Conservation (phyloP, 2,113 vertebrate species). For the Bucco capensis region DNA sequence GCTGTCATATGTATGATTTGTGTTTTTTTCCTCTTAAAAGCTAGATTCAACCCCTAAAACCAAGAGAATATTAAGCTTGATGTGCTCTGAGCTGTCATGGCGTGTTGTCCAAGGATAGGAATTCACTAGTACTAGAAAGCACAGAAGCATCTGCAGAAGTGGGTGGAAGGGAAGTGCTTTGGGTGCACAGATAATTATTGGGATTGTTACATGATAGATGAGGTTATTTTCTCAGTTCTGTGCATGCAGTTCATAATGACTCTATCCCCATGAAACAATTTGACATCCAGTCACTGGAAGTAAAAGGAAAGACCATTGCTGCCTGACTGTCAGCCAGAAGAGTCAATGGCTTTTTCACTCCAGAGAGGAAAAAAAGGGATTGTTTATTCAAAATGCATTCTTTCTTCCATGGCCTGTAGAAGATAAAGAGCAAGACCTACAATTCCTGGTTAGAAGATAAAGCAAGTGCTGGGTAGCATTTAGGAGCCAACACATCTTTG, state of each 20-base stretch:
- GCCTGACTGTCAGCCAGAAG: background rate
- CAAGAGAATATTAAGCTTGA: background rate
- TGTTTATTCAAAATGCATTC: background rate
- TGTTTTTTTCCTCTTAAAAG: background rate
- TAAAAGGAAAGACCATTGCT: background rate
- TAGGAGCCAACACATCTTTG: background rate
- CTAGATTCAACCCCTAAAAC: background rate
- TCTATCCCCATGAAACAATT: background rate
- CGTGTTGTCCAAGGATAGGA: background rate
- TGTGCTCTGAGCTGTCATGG: background rate
- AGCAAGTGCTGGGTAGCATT: background rate
- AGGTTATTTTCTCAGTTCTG: background rate
- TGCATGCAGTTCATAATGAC: background rate
- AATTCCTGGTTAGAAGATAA: background rate
- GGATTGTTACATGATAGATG: background rate
- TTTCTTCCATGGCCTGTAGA: background rate
- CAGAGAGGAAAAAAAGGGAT: background rate
- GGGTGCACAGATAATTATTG: slow-evolving; percentile 7
- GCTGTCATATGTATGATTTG: background rate
- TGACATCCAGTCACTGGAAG: background rate
- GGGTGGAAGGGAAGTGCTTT: slow-evolving; percentile 1
- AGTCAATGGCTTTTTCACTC: background rate
- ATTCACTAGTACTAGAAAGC: background rate
- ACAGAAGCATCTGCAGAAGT: slow-evolving; percentile 24
- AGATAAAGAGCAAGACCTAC: background rate